Evolutionary conservation across 2,797 vertebrate species (phyloP).

Genomic region (Chaetophractus vellerosus): DNA sequence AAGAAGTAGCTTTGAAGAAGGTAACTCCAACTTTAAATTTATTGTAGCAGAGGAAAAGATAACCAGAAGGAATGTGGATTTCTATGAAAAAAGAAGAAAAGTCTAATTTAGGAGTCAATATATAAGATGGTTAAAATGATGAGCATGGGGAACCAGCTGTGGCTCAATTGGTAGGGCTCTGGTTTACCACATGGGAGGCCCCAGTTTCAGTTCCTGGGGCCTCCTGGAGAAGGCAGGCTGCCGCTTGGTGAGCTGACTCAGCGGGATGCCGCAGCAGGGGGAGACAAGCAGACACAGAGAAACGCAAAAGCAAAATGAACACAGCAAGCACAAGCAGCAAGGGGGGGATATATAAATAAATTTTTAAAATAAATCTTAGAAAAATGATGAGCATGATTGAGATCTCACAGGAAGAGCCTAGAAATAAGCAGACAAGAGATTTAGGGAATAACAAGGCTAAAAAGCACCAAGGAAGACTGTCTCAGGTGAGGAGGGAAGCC

Average conservation of each 20-base stretch:
- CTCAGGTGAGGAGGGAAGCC: neutral
- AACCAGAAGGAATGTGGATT: neutral
- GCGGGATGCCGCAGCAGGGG: too few species aligned
- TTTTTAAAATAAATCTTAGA: too few species aligned
- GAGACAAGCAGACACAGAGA: too few species aligned
- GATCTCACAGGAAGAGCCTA: neutral
- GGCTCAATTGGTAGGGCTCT: too few species aligned
- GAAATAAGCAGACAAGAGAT: neutral
- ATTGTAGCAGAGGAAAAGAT: neutral
- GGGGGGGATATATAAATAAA: too few species aligned
- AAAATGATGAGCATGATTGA: neutral
- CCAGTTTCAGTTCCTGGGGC: too few species aligned
- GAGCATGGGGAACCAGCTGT: too few species aligned
- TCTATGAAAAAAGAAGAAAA: neutral
- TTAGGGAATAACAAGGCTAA: neutral
- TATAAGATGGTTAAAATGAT: neutral
- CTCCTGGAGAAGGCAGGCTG: too few species aligned
- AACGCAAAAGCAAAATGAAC: too few species aligned
- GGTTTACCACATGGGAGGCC: too few species aligned
- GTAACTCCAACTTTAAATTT: neutral
- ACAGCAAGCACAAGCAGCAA: too few species aligned
- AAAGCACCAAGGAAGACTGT: neutral
- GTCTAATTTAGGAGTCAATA: neutral
- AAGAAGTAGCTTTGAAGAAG: neutral
- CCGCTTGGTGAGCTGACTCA: too few species aligned